These are phyloP conservation scores for Aurelia coerulea DNA, from an alignment of 30 jellyfish, hydroid and myxozoan genomes.

Conservation along the genomic window DNA sequence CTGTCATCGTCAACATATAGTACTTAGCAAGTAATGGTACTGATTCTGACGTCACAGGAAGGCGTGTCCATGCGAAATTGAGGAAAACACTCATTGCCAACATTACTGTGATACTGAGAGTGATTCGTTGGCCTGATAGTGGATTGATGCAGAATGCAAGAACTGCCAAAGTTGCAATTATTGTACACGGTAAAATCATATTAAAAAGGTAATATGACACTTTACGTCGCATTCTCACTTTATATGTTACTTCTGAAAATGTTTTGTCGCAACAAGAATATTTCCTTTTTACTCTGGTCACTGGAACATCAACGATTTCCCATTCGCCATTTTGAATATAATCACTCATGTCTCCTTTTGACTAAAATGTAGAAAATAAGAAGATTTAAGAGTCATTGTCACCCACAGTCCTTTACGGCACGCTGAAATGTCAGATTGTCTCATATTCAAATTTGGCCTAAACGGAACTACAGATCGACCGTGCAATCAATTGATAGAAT, in stretches of 20 bases:
- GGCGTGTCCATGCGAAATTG: slow-evolving; percentile 80
- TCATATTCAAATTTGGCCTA: too few species aligned
- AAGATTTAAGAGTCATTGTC: background rate
- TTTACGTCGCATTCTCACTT: slow-evolving; percentile 73
- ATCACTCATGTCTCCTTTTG: slow-evolving; percentile 66
- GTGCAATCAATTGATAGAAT: too few species aligned
- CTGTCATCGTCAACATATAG: slow-evolving; percentile 78
- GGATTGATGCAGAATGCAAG: slow-evolving; percentile 82
- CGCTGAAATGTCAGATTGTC: too few species aligned
- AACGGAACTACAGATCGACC: too few species aligned
- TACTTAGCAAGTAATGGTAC: slow-evolving; percentile 81
- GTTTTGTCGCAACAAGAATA: slow-evolving; percentile 65
- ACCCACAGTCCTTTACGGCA: too few species aligned
- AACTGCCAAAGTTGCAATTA: slow-evolving; percentile 70
- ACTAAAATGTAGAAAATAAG: slow-evolving; percentile 7
- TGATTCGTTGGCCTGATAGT: slow-evolving; percentile 72
- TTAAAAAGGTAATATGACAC: slow-evolving; percentile 67
- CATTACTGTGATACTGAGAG: slow-evolving; percentile 81
- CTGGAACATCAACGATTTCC: slow-evolving; percentile 73
- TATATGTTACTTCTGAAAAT: slow-evolving; percentile 60
- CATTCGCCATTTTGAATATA: slow-evolving; percentile 83
- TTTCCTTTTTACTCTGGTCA: slow-evolving; percentile 25
- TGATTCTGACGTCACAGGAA: slow-evolving; percentile 82
- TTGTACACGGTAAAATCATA: slow-evolving; percentile 71
- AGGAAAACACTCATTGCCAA: slow-evolving; percentile 81